phyloP scores from a whole-genome alignment of 2,888 invertebrate genomes.

The Craniophora ligustri region DNA sequence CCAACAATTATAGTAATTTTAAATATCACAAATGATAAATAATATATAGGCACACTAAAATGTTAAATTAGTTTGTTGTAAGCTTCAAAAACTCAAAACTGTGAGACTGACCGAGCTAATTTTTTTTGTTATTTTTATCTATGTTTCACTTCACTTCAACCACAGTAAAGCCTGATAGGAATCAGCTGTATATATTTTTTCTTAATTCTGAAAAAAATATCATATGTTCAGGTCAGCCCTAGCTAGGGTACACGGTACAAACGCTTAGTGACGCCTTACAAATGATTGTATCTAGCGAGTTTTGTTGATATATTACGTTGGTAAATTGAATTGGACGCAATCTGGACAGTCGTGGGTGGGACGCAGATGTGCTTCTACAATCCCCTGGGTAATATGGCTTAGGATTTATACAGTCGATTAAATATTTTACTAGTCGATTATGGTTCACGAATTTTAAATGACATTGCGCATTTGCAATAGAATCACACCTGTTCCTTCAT shows the following conservation, averaged over 20 bases:
- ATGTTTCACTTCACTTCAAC: too few relatives aligned
- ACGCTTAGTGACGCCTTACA: slow-evolving; percentile 83
- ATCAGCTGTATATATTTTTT: too few relatives aligned
- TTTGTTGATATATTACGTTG: slow-evolving; percentile 85
- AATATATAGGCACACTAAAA: too few relatives aligned
- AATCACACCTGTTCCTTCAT: too few relatives aligned
- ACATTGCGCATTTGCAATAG: too few relatives aligned
- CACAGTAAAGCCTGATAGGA: too few relatives aligned
- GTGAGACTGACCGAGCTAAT: too few relatives aligned
- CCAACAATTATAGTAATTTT: too few relatives aligned
- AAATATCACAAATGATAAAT: too few relatives aligned
- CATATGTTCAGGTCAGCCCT: slow-evolving; percentile 57
- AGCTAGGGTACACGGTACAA: slow-evolving; percentile 66
- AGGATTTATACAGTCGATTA: slow-evolving; percentile 50
- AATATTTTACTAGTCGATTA: slow-evolving; percentile 30
- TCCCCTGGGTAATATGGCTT: slow-evolving; percentile 64
- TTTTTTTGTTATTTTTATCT: background rate
- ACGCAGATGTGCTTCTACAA: slow-evolving; percentile 72
- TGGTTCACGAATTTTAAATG: background rate
- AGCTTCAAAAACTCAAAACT: too few relatives aligned
- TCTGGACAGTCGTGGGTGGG: slow-evolving; percentile 70
- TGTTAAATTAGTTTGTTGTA: too few relatives aligned
- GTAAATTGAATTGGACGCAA: slow-evolving; percentile 85
- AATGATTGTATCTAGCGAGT: slow-evolving; percentile 83
- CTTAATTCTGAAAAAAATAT: background rate